Evolutionary conservation across 2,113 vertebrate genomes (phyloP).

Genomic region (Apteryx mantelli): DNA sequence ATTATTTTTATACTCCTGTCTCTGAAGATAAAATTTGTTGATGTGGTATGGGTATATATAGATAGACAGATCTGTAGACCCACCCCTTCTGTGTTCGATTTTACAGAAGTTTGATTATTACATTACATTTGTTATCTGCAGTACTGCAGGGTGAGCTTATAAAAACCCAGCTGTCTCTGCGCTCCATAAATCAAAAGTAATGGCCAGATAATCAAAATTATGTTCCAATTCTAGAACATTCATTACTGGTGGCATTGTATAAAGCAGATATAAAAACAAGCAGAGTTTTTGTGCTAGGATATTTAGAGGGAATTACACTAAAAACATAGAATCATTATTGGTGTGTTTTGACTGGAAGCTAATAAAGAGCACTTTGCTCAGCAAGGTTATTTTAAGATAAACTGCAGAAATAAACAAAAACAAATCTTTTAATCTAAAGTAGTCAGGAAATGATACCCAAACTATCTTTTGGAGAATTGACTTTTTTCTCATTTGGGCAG

Average conservation of each 20-base stretch:
- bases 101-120: conserved; percentile 65
- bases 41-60: not conserved
- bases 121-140: conserved; percentile 70
- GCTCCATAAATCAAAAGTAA: conserved; percentile 72
- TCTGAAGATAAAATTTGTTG: conserved; percentile 48
- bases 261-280: conserved; percentile 48
- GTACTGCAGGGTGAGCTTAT: conserved; percentile 61
- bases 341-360: conserved; percentile 46
- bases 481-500: not conserved
- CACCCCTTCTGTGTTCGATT: conserved; percentile 15
- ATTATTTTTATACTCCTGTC: conserved; percentile 34
- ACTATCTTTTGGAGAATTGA: not conserved
- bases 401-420: conserved; percentile 44
- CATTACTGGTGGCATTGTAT: conserved; percentile 56
- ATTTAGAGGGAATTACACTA: conserved; percentile 51
- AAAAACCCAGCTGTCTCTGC: conserved; percentile 67
- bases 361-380: conserved; percentile 9
- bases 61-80: conserved; percentile 32
- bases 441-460: not conserved
- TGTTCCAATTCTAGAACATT: conserved; percentile 67
- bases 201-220: conserved; percentile 71
- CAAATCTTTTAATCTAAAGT: not conserved
- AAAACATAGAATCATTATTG: conserved; percentile 7
- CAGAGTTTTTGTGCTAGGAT: conserved; percentile 25
- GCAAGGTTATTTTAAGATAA: conserved; percentile 44